Percentiles rank a stretch among this genome's conserved stretches.
These are phyloP conservation scores for Tyrannus savana DNA, from an alignment of 2,113 vertebrate species.

Conservation along the genomic window DNA sequence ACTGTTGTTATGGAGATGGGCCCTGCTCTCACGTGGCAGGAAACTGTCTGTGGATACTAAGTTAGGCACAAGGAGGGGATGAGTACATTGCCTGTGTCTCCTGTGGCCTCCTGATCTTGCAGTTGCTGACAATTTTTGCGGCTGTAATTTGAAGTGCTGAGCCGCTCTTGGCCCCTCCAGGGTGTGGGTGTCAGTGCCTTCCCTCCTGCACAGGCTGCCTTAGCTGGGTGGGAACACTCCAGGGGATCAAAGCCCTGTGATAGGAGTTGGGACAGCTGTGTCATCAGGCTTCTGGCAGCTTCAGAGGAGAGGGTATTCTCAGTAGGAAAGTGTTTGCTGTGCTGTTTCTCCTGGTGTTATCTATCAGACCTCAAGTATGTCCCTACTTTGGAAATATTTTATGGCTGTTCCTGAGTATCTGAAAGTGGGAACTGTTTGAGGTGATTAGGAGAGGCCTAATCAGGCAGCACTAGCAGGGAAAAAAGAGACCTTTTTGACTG, in stretches of 20 bases:
- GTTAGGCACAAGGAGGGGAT: background rate
- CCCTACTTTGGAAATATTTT: background rate
- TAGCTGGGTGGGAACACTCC: background rate
- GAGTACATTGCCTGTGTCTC: background rate
- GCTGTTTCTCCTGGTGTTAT: background rate
- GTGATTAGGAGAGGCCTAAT: background rate
- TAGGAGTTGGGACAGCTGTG: background rate
- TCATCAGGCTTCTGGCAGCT: background rate
- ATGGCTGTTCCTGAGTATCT: background rate
- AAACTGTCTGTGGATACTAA: background rate
- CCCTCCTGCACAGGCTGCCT: background rate
- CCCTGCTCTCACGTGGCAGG: background rate
- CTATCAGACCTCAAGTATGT: background rate
- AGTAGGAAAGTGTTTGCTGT: background rate
- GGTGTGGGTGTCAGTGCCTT: background rate
- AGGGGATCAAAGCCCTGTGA: rapidly evolving
- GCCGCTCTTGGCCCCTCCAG: background rate
- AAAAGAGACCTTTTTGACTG: background rate
- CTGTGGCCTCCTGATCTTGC: background rate
- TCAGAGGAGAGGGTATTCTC: background rate
- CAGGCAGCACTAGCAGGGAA: background rate
- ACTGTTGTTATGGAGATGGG: conserved; percentile 46
- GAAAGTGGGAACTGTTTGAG: background rate
- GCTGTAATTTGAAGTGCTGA: background rate
- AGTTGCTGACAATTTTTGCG: background rate